These are phyloP conservation scores for Misgurnus anguillicaudatus DNA, from an alignment of 2,113 vertebrate genomes.

Conservation along the genomic window DNA sequence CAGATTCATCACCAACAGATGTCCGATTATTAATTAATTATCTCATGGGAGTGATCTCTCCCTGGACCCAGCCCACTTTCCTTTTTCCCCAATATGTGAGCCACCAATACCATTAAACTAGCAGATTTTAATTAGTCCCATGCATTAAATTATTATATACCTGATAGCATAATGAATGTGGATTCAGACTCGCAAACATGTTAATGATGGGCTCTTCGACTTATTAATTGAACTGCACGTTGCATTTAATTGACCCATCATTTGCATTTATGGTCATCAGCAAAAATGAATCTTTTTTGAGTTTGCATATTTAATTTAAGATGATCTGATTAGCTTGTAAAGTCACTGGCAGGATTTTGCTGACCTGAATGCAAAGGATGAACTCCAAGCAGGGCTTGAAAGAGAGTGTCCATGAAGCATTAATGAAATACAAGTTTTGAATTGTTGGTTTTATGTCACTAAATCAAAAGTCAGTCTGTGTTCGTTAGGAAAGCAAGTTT, in stretches of 20 bases:
- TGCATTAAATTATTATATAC: slow-evolving; percentile 50
- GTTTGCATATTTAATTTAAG: slow-evolving; percentile 52
- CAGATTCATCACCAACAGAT: slow-evolving; percentile 1
- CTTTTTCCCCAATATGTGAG: background rate
- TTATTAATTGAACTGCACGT: slow-evolving; percentile 50
- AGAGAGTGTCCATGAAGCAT: slow-evolving; percentile 61
- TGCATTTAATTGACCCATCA: slow-evolving; percentile 55
- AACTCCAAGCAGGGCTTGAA: slow-evolving; percentile 17
- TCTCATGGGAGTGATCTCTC: slow-evolving; percentile 11
- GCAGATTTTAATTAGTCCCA: slow-evolving; percentile 41
- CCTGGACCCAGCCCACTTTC: slow-evolving; percentile 5
- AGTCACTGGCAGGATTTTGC: slow-evolving; percentile 45
- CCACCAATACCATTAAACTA: slow-evolving; percentile 23
- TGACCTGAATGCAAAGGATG: slow-evolving; percentile 27
- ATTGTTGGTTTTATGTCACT: slow-evolving; percentile 58
- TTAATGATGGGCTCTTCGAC: slow-evolving; percentile 52
- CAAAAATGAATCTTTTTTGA: slow-evolving; percentile 44
- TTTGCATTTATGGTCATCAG: slow-evolving; percentile 57
- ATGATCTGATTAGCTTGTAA: slow-evolving; percentile 55
- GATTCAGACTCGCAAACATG: slow-evolving; percentile 32
- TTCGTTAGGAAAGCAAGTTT: slow-evolving; percentile 31
- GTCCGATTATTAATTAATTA: slow-evolving; percentile 19
- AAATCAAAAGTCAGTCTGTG: slow-evolving; percentile 45
- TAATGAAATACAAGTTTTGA: slow-evolving; percentile 63
- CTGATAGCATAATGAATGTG: slow-evolving; percentile 47